Evolutionary conservation across 2,113 vertebrate species (phyloP).

Genomic region (Pedetes capensis): DNA sequence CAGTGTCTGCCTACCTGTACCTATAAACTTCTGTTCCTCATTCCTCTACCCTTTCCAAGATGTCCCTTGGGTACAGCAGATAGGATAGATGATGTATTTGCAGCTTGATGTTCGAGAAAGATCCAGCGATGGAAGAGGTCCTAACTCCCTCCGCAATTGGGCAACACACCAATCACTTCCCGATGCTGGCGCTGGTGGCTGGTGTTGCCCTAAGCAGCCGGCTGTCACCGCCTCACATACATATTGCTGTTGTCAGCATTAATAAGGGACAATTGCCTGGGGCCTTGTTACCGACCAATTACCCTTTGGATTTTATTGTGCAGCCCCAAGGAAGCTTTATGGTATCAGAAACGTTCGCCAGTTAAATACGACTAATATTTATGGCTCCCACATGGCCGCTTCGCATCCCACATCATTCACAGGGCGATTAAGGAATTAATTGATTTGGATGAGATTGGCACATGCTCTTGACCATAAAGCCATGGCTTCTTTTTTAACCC

Average conservation of each 20-base stretch:
- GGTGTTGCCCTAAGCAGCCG: neutral
- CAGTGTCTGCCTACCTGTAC: neutral
- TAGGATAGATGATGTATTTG: neutral
- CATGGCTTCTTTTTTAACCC: slow-evolving; percentile 48
- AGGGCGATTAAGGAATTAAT: slow-evolving; percentile 84
- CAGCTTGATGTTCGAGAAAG: neutral
- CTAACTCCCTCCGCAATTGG: neutral
- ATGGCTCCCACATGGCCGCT: slow-evolving; percentile 78
- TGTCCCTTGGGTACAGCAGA: neutral
- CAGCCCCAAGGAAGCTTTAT: slow-evolving; percentile 75
- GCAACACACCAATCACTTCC: neutral
- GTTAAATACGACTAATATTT: slow-evolving; percentile 83
- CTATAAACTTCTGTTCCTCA: neutral
- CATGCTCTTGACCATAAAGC: slow-evolving; percentile 73
- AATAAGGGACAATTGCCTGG: slow-evolving; percentile 74
- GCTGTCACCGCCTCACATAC: neutral
- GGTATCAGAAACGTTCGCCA: slow-evolving; percentile 71
- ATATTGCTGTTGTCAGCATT: slow-evolving; percentile 70
- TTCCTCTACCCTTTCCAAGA: neutral
- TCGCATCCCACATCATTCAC: slow-evolving; percentile 68
- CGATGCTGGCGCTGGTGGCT: neutral
- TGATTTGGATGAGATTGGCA: slow-evolving; percentile 80
- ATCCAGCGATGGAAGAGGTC: neutral
- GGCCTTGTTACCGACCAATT: slow-evolving; percentile 80
- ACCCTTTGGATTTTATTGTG: slow-evolving; percentile 80